These are phyloP conservation scores for Troglohyphantes excavatus DNA, from an alignment of 2,888 invertebrate genomes.

Conservation along the genomic window DNA sequence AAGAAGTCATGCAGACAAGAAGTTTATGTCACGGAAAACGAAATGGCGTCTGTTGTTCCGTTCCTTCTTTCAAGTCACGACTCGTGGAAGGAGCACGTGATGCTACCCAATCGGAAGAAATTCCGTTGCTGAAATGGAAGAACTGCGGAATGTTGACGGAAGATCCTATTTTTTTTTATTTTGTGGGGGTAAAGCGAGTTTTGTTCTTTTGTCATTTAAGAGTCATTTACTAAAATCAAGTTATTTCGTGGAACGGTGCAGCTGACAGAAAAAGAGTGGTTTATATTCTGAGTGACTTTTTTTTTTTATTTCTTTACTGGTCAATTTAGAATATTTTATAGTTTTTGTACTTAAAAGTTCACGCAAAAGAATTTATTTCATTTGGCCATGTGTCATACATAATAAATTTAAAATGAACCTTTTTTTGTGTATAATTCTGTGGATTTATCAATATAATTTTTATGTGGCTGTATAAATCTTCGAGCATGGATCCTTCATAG, in stretches of 20 bases:
- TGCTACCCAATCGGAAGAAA: conserved; percentile 36
- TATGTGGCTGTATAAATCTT: no score
- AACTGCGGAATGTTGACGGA: background rate
- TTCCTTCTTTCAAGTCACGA: conserved; percentile 35
- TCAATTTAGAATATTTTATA: no score
- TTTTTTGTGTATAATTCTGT: no score
- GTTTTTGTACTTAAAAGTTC: no score
- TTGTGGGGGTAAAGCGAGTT: background rate
- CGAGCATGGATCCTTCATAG: no score
- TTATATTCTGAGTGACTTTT: background rate
- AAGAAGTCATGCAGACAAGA: conserved; percentile 7
- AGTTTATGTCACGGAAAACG: background rate
- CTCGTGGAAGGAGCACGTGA: conserved; percentile 19
- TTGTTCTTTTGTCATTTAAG: background rate
- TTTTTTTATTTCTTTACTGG: no score
- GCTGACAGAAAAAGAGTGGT: background rate
- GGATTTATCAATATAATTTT: no score
- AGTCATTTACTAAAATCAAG: conserved; percentile 18
- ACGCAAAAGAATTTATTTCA: no score
- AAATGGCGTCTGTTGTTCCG: conserved; percentile 16
- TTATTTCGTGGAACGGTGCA: background rate
- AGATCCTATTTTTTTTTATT: background rate
- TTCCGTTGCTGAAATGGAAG: conserved; percentile 14
- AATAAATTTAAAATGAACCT: no score
- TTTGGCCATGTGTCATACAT: no score